phyloP scores from a whole-genome alignment of 2,888 invertebrate species.

The Epinotia bilunana region DNA sequence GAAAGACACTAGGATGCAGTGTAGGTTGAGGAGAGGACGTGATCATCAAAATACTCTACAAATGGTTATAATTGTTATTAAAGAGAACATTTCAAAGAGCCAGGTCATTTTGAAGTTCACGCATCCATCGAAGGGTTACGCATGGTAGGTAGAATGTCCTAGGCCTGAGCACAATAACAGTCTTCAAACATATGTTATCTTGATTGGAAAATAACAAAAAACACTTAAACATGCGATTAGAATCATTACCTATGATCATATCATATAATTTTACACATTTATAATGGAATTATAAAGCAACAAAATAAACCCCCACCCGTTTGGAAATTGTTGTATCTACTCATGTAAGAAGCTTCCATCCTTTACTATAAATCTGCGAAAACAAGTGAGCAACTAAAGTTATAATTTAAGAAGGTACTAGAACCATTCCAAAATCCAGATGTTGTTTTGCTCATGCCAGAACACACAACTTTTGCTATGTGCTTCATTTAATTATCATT shows the following conservation, averaged over 20 bases:
- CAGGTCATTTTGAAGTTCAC: conserved; percentile 37
- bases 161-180: conserved; percentile 27
- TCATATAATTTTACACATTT: too few relatives aligned
- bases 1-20: conserved; percentile 39
- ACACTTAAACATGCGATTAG: too few relatives aligned
- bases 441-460: conserved; percentile 32
- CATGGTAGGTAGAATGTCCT: conserved; percentile 36
- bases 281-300: background rate
- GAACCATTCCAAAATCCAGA: background rate
- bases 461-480: conserved; percentile 43
- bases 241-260: too few relatives aligned
- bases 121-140: conserved; percentile 23
- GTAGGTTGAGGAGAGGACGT: conserved; percentile 29
- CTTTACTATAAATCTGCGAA: background rate
- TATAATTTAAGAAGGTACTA: background rate
- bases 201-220: background rate
- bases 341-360: background rate
- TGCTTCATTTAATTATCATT: conserved; percentile 45
- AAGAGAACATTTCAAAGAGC: background rate
- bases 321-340: too few relatives aligned
- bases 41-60: conserved; percentile 33
- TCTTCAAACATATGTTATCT: background rate
- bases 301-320: background rate
- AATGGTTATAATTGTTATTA: background rate
- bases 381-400: background rate